Evolutionary conservation across 2,888 invertebrate genomes (phyloP).

Genomic region (Notodonta ziczac): DNA sequence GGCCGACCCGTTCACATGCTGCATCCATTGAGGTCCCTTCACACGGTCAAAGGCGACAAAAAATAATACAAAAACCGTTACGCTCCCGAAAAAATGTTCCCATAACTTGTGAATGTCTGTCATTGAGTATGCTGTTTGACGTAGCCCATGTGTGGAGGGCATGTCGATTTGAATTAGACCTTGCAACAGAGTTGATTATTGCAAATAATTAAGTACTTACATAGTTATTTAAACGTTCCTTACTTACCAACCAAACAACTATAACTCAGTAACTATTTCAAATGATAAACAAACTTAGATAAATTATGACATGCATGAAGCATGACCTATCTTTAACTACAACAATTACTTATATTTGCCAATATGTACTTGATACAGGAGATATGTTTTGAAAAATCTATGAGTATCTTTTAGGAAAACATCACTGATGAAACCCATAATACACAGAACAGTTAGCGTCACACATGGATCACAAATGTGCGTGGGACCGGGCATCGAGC

Average conservation of each 20-base stretch:
- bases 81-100: conserved; percentile 77
- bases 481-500: conserved; percentile 61
- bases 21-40: conserved; percentile 80
- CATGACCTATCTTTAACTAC: too few species aligned
- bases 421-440: conserved; percentile 15
- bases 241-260: too few species aligned
- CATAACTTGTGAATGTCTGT: conserved; percentile 78
- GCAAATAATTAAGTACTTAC: neutral
- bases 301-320: too few species aligned
- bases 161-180: conserved; percentile 21
- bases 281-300: too few species aligned
- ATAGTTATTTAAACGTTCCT: too few species aligned
- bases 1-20: conserved; percentile 68
- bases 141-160: conserved; percentile 42
- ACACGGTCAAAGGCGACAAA: conserved; percentile 81
- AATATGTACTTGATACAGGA: too few species aligned
- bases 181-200: conserved; percentile 9
- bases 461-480: conserved; percentile 74
- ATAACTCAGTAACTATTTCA: too few species aligned
- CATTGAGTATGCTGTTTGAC: conserved; percentile 71
- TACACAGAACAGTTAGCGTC: conserved; percentile 29
- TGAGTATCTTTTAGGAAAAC: conserved; percentile 10
- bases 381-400: too few species aligned
- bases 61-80: conserved; percentile 84
- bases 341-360: too few species aligned